These are phyloP conservation scores for Balaenoptera acutorostrata DNA, from an alignment of 2,113 vertebrate species.

Conservation along the genomic window DNA sequence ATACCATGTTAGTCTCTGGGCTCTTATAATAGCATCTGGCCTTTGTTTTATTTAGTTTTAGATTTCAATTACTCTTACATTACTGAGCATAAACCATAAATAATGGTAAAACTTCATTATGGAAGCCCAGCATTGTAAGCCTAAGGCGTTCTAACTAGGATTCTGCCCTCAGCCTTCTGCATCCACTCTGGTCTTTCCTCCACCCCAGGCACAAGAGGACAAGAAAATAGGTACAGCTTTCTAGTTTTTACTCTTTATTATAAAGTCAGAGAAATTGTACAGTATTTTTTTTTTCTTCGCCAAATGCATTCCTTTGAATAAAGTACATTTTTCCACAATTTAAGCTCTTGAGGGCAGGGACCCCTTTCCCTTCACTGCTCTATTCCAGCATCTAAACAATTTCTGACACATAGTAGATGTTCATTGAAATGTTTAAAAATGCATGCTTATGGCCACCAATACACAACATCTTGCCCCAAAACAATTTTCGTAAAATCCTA, in stretches of 20 bases:
- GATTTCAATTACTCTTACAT: conserved; percentile 64
- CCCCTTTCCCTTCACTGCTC: background rate
- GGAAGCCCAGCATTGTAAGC: background rate
- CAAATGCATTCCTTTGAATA: background rate
- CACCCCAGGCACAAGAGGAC: no score
- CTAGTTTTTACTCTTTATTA: background rate
- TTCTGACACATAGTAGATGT: accelerated
- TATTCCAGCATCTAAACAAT: no score
- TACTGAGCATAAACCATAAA: conserved; percentile 41
- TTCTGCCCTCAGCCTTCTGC: background rate
- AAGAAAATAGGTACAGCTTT: background rate
- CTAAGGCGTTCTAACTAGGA: background rate
- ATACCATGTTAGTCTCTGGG: background rate
- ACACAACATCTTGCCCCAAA: accelerated
- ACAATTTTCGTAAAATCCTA: background rate
- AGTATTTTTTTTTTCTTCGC: background rate
- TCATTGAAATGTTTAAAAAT: accelerated
- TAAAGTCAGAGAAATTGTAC: background rate
- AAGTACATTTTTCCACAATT: background rate
- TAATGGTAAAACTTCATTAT: conserved; percentile 40
- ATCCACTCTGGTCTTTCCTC: accelerated
- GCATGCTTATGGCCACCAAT: accelerated
- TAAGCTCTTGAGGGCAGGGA: background rate
- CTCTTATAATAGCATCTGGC: background rate
- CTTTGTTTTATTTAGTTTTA: conserved; percentile 63